A percentile compares a stretch with the other conserved stretches of the same genome.
Evolutionary conservation across 1,140 invertebrate genomes (phyloP).

Genomic region (Hetaerina americana): DNA sequence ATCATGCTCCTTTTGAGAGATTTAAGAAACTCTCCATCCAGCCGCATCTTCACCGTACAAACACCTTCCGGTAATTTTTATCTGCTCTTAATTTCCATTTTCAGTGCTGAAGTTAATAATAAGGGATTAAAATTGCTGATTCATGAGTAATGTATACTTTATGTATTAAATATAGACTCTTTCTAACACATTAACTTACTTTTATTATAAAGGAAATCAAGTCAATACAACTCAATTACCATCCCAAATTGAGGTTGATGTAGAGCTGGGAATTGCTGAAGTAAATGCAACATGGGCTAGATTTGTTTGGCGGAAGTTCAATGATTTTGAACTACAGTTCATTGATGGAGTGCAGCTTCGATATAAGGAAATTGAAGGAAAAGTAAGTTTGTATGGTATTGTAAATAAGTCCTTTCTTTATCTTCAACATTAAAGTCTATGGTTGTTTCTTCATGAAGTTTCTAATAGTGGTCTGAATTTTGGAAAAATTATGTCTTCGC

Average conservation of each 20-base stretch:
- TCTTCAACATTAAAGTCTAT: no score
- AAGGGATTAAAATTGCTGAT: no score
- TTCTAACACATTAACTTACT: no score
- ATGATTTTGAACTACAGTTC: slow-evolving; percentile 59
- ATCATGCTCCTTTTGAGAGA: slow-evolving; percentile 61
- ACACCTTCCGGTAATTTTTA: slow-evolving; percentile 42
- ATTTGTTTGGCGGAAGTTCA: slow-evolving; percentile 68
- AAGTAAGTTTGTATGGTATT: slow-evolving; percentile 23
- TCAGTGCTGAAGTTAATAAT: no score
- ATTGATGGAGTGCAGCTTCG: slow-evolving; percentile 57
- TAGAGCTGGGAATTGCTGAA: slow-evolving; percentile 53
- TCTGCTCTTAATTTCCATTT: no score
- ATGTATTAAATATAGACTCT: no score
- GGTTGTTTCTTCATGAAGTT: no score
- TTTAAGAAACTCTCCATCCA: slow-evolving; percentile 54
- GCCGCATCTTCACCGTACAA: slow-evolving; percentile 53
- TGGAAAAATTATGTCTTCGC: no score
- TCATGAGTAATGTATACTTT: no score
- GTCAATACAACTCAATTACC: slow-evolving; percentile 42
- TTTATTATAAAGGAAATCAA: no score
- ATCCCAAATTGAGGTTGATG: slow-evolving; percentile 51
- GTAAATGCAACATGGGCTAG: slow-evolving; percentile 64
- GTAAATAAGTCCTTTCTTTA: background rate
- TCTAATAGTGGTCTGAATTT: no score
- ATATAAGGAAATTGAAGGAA: slow-evolving; percentile 55